These are phyloP conservation scores for Steinernema hermaphroditum DNA, from an alignment of 2,888 invertebrate genomes.

Conservation along the genomic window DNA sequence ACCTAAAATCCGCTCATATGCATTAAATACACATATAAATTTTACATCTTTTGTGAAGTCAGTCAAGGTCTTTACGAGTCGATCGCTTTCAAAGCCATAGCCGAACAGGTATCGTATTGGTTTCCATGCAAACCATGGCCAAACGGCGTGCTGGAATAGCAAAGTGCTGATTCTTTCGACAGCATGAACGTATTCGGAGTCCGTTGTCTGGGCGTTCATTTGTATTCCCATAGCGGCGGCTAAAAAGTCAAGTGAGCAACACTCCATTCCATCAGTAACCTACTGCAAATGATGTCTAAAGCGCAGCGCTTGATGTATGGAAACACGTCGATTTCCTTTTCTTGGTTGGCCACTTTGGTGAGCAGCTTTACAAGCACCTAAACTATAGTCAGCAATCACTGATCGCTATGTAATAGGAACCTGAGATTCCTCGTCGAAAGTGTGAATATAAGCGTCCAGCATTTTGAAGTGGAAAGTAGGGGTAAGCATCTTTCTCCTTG, in stretches of 20 bases:
- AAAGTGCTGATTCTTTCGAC: conserved; percentile 28
- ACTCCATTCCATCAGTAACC: not conserved
- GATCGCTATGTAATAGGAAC: not conserved
- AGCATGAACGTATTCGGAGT: conserved; percentile 27
- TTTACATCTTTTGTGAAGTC: conserved; percentile 34
- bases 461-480: not conserved
- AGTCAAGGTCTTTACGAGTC: not conserved
- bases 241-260: not conserved
- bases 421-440: not conserved
- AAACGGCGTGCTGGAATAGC: conserved; percentile 2
- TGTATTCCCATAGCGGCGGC: conserved; percentile 13
- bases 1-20: conserved; percentile 4
- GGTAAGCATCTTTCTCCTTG: not conserved
- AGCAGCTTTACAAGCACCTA: conserved; percentile 64
- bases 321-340: conserved; percentile 67
- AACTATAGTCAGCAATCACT: not conserved
- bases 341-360: conserved; percentile 44
- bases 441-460: not conserved
- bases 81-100: conserved; percentile 54
- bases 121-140: conserved; percentile 72
- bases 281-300: too few species aligned
- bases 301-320: conserved; percentile 69
- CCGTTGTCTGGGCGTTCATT: conserved; percentile 1
- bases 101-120: conserved; percentile 72
- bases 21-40: not conserved